These are phyloP conservation scores for Heloderma charlesbogerti DNA, from an alignment of 2,113 vertebrate species.

Conservation along the genomic window DNA sequence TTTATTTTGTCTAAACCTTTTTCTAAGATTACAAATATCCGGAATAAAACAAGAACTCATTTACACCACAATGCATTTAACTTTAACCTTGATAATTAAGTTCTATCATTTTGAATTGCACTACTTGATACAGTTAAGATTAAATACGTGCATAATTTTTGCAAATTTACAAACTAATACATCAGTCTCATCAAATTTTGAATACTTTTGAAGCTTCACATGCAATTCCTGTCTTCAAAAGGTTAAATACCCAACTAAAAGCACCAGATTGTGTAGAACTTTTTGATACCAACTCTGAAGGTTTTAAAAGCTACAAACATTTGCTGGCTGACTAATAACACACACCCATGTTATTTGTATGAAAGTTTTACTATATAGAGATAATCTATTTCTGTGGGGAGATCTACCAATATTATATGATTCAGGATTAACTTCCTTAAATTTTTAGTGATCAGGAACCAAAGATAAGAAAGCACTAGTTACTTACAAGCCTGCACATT, in stretches of 20 bases:
- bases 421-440: conserved; percentile 52
- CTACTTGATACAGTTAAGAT: neutral
- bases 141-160: neutral
- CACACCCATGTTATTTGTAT: conserved; percentile 48
- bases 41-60: conserved; percentile 35
- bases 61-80: conserved; percentile 19
- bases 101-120: neutral
- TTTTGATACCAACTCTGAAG: conserved; percentile 52
- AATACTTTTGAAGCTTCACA: neutral
- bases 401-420: conserved; percentile 21
- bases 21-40: neutral
- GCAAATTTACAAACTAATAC: conserved; percentile 13
- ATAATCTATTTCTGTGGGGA: conserved; percentile 50
- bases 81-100: neutral
- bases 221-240: conserved; percentile 41
- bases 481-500: neutral
- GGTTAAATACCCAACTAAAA: conserved; percentile 59
- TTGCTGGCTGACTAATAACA: conserved; percentile 66
- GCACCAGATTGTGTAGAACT: conserved; percentile 57
- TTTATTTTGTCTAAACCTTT: conserved; percentile 24
- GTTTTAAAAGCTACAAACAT: conserved; percentile 60
- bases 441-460: conserved; percentile 47
- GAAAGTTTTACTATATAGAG: conserved; percentile 39
- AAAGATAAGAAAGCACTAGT: conserved; percentile 26
- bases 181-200: neutral